A percentile compares a stretch with the other conserved stretches of the same genome.
Conservation (phyloP, 2,888 invertebrate species). For the Cynaeus angustus region DNA sequence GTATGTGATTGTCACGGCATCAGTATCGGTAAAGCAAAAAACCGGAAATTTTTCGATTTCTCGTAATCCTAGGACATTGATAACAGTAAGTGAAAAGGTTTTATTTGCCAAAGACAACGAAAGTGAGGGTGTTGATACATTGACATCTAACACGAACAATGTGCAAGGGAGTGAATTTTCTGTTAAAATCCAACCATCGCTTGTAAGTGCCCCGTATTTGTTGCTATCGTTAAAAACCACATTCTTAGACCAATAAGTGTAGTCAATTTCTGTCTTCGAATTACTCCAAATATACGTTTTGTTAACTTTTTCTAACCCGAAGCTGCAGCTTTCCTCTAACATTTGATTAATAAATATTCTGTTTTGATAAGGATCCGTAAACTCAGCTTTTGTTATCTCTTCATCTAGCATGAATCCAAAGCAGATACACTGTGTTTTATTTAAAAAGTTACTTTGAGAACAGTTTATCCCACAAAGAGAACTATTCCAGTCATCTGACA, state of each 20-base stretch:
- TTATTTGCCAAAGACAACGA: background rate
- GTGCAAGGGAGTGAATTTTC: constrained; percentile 3
- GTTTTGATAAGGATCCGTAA: no score
- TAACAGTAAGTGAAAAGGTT: background rate
- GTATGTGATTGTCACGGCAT: background rate
- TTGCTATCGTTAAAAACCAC: constrained; percentile 17
- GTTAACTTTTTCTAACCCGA: constrained; percentile 31
- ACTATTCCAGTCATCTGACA: background rate
- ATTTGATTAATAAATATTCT: no score
- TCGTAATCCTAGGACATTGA: background rate
- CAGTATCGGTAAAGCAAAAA: constrained; percentile 48
- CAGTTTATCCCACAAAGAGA: background rate
- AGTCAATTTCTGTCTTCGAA: constrained; percentile 26
- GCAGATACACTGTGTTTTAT: background rate
- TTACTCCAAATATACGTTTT: constrained; percentile 46
- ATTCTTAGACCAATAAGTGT: constrained; percentile 28
- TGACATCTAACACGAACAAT: background rate
- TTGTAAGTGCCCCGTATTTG: constrained; percentile 11
- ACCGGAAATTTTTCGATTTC: background rate
- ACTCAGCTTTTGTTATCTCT: no score
- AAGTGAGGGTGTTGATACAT: background rate
- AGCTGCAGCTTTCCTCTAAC: constrained; percentile 43
- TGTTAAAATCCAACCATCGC: constrained; percentile 32
- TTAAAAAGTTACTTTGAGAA: background rate
- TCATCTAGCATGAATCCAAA: no score